Conservation (phyloP, 23 tunicate species). For the Trididemnum miniatum region DNA sequence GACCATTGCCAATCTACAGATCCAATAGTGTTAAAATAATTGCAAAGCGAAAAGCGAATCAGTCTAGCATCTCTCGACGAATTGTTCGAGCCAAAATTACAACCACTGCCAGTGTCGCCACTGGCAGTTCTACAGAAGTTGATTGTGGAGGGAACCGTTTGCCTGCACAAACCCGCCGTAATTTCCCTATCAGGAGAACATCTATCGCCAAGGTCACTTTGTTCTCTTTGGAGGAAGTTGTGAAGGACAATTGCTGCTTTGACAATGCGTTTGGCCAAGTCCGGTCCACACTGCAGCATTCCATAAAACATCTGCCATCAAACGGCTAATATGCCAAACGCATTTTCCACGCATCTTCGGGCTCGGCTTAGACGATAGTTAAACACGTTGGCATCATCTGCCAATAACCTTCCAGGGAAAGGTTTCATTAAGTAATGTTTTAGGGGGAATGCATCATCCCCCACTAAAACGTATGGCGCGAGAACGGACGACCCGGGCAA, state of each 20-base stretch:
- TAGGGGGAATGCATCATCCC: constrained; percentile 68
- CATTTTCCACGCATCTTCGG: constrained; percentile 52
- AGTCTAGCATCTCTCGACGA: constrained; percentile 22
- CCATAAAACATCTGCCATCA: constrained; percentile 37
- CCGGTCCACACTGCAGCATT: constrained; percentile 19
- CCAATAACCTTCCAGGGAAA: constrained; percentile 36
- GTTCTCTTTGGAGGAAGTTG: constrained; percentile 29
- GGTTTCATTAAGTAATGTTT: constrained; percentile 41
- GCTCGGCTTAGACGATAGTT: constrained; percentile 60
- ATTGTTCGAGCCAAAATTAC: constrained; percentile 44
- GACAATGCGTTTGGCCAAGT: constrained; percentile 23
- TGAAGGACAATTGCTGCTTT: constrained; percentile 50
- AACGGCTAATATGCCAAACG: constrained; percentile 55
- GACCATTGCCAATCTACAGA: constrained; percentile 57
- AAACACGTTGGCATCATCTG: constrained; percentile 9
- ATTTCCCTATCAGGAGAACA: constrained; percentile 14
- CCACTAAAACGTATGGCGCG: constrained; percentile 35
- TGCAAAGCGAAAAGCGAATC: not conserved
- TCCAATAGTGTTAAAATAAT: constrained; percentile 34
- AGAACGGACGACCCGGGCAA: constrained; percentile 4
- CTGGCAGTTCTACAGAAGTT: not conserved
- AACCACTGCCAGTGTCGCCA: not conserved
- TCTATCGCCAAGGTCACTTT: not conserved
- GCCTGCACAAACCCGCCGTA: constrained; percentile 34
- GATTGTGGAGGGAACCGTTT: constrained; percentile 10